These are phyloP conservation scores for Poecilia latipinna DNA, from an alignment of 2,113 vertebrate species.

Conservation along the genomic window DNA sequence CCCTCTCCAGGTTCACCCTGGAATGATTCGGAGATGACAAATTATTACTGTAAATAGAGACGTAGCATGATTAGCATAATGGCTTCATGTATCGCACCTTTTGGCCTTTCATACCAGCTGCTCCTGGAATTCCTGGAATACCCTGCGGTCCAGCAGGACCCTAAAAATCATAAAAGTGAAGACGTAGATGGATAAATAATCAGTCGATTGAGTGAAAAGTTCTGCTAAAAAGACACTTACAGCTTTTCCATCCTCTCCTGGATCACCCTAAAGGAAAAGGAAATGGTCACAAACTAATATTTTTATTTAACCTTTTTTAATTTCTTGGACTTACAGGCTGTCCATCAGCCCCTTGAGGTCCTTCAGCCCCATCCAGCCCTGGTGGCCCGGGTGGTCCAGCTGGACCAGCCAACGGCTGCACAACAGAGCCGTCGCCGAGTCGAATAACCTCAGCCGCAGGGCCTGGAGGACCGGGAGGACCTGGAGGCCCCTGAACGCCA, in stretches of 20 bases:
- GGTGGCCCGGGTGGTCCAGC: slow-evolving; percentile 74
- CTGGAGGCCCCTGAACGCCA: slow-evolving; percentile 75
- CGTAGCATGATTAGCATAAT: not conserved
- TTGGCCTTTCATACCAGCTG: slow-evolving; percentile 83
- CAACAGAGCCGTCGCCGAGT: slow-evolving; percentile 41
- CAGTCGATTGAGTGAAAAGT: not conserved
- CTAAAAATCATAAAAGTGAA: slow-evolving; percentile 62
- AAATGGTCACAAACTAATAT: slow-evolving; percentile 3
- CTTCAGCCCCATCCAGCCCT: slow-evolving; percentile 75
- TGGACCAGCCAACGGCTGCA: slow-evolving; percentile 75
- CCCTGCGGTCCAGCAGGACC: slow-evolving; percentile 85
- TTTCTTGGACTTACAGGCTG: slow-evolving; percentile 81
- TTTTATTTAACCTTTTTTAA: no score
- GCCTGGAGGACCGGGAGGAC: slow-evolving; percentile 77
- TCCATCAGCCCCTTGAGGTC: slow-evolving; percentile 83
- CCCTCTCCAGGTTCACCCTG: slow-evolving; percentile 88
- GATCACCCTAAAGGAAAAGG: slow-evolving; percentile 83
- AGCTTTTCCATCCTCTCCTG: slow-evolving; percentile 87
- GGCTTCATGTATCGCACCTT: slow-evolving; percentile 80
- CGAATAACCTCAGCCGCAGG: slow-evolving; percentile 59
- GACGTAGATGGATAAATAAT: not conserved
- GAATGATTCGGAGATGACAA: slow-evolving; percentile 14
- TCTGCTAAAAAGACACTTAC: slow-evolving; percentile 77
- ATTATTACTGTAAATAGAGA: slow-evolving; percentile 1
- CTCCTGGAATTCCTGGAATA: slow-evolving; percentile 84